Conservation (phyloP, 2,797 vertebrate genomes). For the Erpetoichthys calabaricus region DNA sequence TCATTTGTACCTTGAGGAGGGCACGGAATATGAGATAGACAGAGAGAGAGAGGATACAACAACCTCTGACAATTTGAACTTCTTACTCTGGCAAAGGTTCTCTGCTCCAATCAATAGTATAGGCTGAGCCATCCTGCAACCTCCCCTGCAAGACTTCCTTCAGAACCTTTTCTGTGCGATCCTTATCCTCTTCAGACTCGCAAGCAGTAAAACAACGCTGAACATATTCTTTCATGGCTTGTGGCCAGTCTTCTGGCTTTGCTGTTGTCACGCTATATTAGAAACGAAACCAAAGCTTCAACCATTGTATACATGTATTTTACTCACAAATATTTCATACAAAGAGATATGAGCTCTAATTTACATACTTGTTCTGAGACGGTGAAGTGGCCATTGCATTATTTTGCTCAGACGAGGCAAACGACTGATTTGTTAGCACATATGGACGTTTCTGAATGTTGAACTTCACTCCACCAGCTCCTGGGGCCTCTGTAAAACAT, state of each 20-base stretch:
- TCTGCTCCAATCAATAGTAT: conserved; percentile 80
- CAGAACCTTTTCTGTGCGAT: conserved; percentile 76
- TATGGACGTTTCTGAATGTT: conserved; percentile 75
- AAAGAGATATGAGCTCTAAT: neutral
- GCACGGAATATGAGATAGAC: conserved; percentile 2
- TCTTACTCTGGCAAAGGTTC: conserved; percentile 80
- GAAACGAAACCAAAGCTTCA: neutral
- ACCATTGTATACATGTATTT: too few relatives aligned
- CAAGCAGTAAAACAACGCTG: conserved; percentile 86
- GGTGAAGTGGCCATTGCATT: conserved; percentile 25
- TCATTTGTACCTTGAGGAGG: too few relatives aligned
- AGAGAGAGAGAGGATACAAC: too few relatives aligned
- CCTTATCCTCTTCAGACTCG: conserved; percentile 81
- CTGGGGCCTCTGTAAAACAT: conserved; percentile 59
- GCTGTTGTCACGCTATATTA: conserved; percentile 19
- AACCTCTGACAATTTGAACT: neutral
- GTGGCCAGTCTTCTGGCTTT: conserved; percentile 82
- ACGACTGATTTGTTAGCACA: conserved; percentile 54
- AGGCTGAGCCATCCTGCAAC: conserved; percentile 78
- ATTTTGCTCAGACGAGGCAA: conserved; percentile 50
- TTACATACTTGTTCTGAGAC: conserved; percentile 51
- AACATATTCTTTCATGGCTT: conserved; percentile 87
- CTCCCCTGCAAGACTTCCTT: conserved; percentile 81
- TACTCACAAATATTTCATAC: neutral
- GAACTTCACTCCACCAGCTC: conserved; percentile 68